phyloP scores from a whole-genome alignment of 2,797 vertebrate genomes.

The Gymnopithys bicolor region DNA sequence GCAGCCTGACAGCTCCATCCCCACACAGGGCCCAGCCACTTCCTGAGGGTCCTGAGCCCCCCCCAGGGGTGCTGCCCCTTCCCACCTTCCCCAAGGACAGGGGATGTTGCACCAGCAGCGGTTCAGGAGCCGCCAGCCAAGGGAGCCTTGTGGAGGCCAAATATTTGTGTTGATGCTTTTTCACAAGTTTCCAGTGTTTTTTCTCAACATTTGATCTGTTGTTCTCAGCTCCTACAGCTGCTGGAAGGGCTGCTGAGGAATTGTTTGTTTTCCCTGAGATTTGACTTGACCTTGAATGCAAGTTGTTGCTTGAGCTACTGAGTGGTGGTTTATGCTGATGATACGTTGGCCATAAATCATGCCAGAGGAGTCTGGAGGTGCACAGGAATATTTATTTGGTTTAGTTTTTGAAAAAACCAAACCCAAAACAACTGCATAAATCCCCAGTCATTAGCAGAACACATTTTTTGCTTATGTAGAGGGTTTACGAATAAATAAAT shows the following conservation, averaged over 20 bases:
- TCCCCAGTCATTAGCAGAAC: constrained; percentile 12
- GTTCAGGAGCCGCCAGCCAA: not conserved
- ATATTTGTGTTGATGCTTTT: not conserved
- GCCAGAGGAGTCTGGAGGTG: constrained; percentile 11
- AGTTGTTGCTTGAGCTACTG: not conserved
- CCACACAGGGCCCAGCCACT: constrained; percentile 47
- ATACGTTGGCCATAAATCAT: constrained; percentile 20
- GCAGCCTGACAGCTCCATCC: constrained; percentile 75
- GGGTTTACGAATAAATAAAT: constrained; percentile 51
- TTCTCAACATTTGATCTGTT: constrained; percentile 8
- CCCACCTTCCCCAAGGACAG: not conserved
- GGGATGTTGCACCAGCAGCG: not conserved
- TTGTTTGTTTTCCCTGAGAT: constrained; percentile 59
- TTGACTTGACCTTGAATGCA: constrained; percentile 25
- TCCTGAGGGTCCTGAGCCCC: constrained; percentile 9
- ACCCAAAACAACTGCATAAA: not conserved
- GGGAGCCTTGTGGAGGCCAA: not conserved
- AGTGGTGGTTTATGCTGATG: constrained; percentile 21
- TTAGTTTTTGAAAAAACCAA: not conserved
- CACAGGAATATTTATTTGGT: constrained; percentile 35
- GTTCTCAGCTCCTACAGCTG: constrained; percentile 24
- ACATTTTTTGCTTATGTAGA: not conserved
- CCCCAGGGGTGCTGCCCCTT: not conserved
- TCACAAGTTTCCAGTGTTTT: not conserved
- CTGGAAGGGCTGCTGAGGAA: constrained; percentile 35